Evolutionary conservation across 2,113 vertebrate genomes (phyloP).

Genomic region (Megaleporinus macrocephalus): DNA sequence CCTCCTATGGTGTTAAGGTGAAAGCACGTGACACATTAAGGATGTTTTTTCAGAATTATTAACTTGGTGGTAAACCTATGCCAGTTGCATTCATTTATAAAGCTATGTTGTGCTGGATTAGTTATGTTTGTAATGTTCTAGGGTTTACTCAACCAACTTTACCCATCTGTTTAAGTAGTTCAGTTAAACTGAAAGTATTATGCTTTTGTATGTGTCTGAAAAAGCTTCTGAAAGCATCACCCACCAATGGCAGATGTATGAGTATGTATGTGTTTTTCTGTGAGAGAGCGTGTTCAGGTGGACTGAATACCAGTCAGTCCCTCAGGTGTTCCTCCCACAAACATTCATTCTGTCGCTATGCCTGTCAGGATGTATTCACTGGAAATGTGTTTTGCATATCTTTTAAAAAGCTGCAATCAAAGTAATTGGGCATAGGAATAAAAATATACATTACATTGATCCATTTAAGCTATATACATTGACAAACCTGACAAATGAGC

Average conservation of each 20-base stretch:
- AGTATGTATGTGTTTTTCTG: too few relatives aligned
- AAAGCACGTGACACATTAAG: conserved; percentile 23
- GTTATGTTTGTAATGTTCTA: background rate
- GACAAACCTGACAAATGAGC: too few relatives aligned
- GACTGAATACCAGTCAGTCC: conserved; percentile 5
- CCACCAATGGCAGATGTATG: background rate
- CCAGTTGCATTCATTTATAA: background rate
- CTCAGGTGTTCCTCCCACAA: conserved; percentile 28
- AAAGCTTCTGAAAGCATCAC: background rate
- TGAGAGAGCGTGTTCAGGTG: background rate
- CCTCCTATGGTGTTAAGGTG: conserved; percentile 10
- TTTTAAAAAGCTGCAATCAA: conserved; percentile 53
- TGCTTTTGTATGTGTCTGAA: background rate
- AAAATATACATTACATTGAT: background rate
- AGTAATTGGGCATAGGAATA: conserved; percentile 37
- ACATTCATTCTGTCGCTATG: conserved; percentile 18
- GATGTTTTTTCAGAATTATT: conserved; percentile 23
- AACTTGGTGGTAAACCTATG: conserved; percentile 22
- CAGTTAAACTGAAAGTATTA: background rate
- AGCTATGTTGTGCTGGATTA: background rate
- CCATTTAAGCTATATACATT: too few relatives aligned
- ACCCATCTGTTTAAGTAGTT: background rate
- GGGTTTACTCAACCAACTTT: conserved; percentile 4
- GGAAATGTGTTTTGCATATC: conserved; percentile 61
- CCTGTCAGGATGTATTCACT: conserved; percentile 51